Evolutionary conservation across 2,113 vertebrate genomes (phyloP).

Genomic region (Passer montanus): DNA sequence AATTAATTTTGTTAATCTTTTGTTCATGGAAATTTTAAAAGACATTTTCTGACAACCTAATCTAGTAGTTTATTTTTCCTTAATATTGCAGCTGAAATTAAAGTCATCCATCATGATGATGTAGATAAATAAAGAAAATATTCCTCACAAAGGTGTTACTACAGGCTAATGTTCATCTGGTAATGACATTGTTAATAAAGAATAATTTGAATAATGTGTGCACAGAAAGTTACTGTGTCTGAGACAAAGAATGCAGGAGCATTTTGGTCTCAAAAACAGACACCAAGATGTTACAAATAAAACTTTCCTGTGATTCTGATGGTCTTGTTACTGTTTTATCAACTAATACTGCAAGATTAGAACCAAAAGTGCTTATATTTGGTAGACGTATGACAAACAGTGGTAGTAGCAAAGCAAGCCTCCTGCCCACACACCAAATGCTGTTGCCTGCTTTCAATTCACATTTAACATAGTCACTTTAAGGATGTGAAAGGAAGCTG

Average conservation of each 20-base stretch:
- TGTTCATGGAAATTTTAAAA: background rate
- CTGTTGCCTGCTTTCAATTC: background rate
- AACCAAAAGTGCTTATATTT: background rate
- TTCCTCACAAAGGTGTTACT: background rate
- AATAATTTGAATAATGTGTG: background rate
- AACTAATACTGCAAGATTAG: background rate
- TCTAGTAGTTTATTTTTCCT: background rate
- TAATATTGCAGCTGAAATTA: slow-evolving; percentile 1
- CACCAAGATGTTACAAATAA: background rate
- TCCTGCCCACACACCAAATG: background rate
- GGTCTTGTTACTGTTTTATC: background rate
- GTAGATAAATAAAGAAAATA: background rate
- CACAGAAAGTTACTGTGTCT: background rate
- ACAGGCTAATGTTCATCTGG: background rate
- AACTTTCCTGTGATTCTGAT: background rate
- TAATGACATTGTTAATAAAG: background rate
- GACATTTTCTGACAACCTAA: background rate
- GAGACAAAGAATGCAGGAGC: background rate
- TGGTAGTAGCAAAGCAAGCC: background rate
- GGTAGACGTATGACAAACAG: background rate
- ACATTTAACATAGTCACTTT: background rate
- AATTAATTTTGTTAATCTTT: background rate
- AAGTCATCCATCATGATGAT: background rate
- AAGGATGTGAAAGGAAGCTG: background rate
- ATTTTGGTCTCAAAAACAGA: background rate